phyloP scores from a whole-genome alignment of 2,797 vertebrate species.

The Propithecus perrieri region DNA sequence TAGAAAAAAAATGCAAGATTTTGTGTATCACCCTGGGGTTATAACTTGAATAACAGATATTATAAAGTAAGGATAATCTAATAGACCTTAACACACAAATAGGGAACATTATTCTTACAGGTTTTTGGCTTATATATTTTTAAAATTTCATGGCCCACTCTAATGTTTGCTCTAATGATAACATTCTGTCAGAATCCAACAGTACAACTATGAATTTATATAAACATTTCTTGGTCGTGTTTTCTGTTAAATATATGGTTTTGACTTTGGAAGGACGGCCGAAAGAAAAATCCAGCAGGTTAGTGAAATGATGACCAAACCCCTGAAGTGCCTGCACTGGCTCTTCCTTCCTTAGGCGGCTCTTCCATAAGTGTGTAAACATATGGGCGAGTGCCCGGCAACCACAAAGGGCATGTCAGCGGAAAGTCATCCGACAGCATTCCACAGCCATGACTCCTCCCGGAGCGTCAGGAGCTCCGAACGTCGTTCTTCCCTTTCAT shows the following conservation, averaged over 20 bases:
- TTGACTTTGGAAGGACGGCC: background rate
- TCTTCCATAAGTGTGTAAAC: conserved; percentile 53
- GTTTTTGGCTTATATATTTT: background rate
- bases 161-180: background rate
- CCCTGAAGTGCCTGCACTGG: background rate
- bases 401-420: background rate
- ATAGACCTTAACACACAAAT: background rate
- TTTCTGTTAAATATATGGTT: background rate
- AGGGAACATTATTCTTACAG: background rate
- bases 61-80: background rate
- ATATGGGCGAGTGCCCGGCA: conserved; percentile 14
- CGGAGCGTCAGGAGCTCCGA: background rate
- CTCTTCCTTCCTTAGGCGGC: background rate
- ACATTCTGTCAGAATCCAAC: background rate
- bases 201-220: background rate
- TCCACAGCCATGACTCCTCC: background rate
- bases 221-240: background rate
- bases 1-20: background rate
- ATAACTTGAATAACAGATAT: background rate
- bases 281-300: background rate
- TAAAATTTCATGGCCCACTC: background rate
- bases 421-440: conserved; percentile 20
- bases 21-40: background rate
- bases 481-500: background rate
- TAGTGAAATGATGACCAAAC: background rate